A percentile compares a stretch with the other conserved stretches of the same genome.
These are phyloP conservation scores for Drosophila mauritiana DNA, from an alignment of 1,140 invertebrate species.

Conservation along the genomic window DNA sequence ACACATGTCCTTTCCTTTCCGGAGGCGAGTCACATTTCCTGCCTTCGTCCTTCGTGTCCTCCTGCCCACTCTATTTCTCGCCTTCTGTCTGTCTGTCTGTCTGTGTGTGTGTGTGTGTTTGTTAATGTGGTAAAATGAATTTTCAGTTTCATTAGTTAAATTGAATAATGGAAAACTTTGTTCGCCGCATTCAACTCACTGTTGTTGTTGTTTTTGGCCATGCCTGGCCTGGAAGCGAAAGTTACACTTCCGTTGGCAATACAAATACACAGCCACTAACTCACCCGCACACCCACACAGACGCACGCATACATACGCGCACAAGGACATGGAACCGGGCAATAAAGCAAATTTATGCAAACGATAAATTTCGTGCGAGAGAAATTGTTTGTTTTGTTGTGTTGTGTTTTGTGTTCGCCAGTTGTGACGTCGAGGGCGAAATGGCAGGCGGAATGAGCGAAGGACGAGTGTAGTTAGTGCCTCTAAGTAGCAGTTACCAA, in stretches of 20 bases:
- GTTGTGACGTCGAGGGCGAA: slow-evolving; percentile 35
- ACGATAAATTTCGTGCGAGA: slow-evolving; percentile 81
- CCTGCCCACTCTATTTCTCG: background rate
- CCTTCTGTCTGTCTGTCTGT: background rate
- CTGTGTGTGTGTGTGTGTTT: slow-evolving; percentile 57
- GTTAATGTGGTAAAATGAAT: slow-evolving; percentile 84
- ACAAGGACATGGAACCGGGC: slow-evolving; percentile 56
- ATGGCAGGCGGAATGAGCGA: slow-evolving; percentile 5
- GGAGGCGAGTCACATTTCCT: slow-evolving; percentile 60
- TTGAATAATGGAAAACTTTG: slow-evolving; percentile 84
- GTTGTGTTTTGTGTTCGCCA: slow-evolving; percentile 45
- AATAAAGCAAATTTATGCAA: slow-evolving; percentile 84
- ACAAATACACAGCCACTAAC: slow-evolving; percentile 32
- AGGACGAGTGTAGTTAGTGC: slow-evolving; percentile 58
- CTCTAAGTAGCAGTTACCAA: slow-evolving; percentile 59
- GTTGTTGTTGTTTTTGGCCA: slow-evolving; percentile 45
- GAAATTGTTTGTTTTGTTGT: slow-evolving; percentile 73
- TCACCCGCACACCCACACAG: slow-evolving; percentile 28
- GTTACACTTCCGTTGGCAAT: slow-evolving; percentile 70
- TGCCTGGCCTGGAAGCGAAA: slow-evolving; percentile 68
- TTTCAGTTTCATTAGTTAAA: slow-evolving; percentile 85
- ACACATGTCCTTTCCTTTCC: slow-evolving; percentile 65
- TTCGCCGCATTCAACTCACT: slow-evolving; percentile 66
- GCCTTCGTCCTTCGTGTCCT: slow-evolving; percentile 42
- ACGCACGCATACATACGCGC: slow-evolving; percentile 1